phyloP scores from a whole-genome alignment of 2,888 invertebrate species.

The Ptychoptera albimana region DNA sequence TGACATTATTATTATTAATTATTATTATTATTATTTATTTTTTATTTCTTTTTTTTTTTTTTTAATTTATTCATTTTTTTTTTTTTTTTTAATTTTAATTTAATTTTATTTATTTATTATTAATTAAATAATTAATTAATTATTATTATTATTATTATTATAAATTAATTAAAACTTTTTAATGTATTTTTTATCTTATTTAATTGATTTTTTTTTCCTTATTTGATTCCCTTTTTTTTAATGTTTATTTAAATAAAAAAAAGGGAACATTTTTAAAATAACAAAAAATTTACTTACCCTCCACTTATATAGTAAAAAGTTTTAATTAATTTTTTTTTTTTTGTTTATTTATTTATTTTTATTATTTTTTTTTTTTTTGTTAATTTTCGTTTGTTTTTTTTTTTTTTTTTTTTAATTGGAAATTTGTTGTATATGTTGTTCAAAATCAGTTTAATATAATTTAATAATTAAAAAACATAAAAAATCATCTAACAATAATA shows the following conservation, averaged over 20 bases:
- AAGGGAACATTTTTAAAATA: not conserved
- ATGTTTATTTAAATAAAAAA: not conserved
- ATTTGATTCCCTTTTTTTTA: not conserved
- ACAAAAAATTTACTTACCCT: not conserved
- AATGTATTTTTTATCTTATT: slow-evolving; percentile 8
- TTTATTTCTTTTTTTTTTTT: not conserved
- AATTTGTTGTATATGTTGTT: too few species aligned
- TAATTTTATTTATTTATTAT: slow-evolving; percentile 9
- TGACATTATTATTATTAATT: slow-evolving; percentile 8
- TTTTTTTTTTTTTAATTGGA: too few species aligned
- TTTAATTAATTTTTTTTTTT: not conserved
- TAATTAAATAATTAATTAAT: slow-evolving; percentile 6
- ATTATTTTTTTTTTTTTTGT: not conserved
- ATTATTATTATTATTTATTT: slow-evolving; percentile 9
- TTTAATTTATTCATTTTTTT: slow-evolving; percentile 9
- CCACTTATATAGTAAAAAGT: not conserved
- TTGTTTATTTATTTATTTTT: not conserved
- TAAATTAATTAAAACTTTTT: slow-evolving; percentile 10
- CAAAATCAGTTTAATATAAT: too few species aligned
- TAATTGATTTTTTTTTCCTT: not conserved
- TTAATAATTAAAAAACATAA: too few species aligned
- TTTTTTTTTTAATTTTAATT: slow-evolving; percentile 11
- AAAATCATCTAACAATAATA: too few species aligned
- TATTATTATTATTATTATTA: slow-evolving; percentile 10
- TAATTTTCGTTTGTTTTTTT: not conserved